Evolutionary conservation across 2,888 invertebrate genomes (phyloP).

Genomic region (Sphaerophoria taeniata): DNA sequence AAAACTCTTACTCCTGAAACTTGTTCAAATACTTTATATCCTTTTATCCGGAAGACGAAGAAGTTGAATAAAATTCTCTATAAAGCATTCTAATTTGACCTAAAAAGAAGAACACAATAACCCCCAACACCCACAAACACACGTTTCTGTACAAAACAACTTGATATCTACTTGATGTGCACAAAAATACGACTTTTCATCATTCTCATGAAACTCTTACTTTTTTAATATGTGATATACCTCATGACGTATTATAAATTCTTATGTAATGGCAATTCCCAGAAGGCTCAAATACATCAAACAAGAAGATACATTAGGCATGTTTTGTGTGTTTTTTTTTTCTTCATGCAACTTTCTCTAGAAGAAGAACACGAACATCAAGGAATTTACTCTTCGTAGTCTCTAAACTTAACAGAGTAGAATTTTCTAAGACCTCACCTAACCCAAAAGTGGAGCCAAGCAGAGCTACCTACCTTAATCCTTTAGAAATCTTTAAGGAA

Average conservation of each 20-base stretch:
- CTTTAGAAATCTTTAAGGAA: conserved; percentile 21
- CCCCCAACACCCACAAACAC: too few relatives aligned
- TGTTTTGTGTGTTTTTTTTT: neutral
- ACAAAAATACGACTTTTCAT: conserved; percentile 26
- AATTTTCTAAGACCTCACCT: conserved; percentile 25
- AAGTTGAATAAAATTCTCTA: conserved; percentile 7
- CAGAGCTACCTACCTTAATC: conserved; percentile 18
- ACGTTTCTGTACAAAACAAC: neutral
- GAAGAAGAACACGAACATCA: conserved; percentile 1
- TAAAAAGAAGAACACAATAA: conserved; percentile 14
- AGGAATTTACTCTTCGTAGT: conserved; percentile 33
- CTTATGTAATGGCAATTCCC: conserved; percentile 32
- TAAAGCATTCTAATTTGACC: conserved; percentile 6
- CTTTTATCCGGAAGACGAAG: conserved; percentile 9
- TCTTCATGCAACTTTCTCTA: neutral
- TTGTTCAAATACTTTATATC: neutral
- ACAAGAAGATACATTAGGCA: conserved; percentile 9
- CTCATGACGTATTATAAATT: conserved; percentile 30
- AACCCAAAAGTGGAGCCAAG: neutral
- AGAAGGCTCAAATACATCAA: conserved; percentile 36
- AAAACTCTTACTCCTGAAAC: neutral
- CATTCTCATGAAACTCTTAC: conserved; percentile 5
- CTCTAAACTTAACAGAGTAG: neutral
- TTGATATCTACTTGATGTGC: neutral
- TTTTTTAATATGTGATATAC: neutral